Percentiles rank a stretch among this genome's conserved stretches.
These are phyloP conservation scores for Ditula angustiorana DNA, from an alignment of 2,888 invertebrate species.

Conservation along the genomic window DNA sequence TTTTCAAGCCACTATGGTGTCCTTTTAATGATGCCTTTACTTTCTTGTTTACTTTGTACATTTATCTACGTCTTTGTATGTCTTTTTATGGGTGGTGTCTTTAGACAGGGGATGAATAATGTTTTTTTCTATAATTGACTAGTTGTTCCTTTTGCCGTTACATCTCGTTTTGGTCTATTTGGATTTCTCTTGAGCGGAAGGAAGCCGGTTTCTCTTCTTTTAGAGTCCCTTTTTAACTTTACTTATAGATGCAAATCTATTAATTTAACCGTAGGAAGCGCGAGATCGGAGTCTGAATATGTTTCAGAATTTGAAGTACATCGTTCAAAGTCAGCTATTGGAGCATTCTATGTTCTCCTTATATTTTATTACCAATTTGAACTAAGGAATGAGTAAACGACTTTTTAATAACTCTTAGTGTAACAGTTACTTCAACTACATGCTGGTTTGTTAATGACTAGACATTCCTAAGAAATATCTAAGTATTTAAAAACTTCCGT, in stretches of 20 bases:
- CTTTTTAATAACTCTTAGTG: neutral
- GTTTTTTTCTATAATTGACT: conserved; percentile 60
- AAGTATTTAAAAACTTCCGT: neutral
- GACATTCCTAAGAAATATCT: neutral
- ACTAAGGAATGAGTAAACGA: neutral
- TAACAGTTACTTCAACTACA: neutral
- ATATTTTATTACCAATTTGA: neutral
- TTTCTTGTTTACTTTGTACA: conserved; percentile 76
- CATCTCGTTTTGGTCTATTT: conserved; percentile 52
- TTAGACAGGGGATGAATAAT: conserved; percentile 75
- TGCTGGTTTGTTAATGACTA: neutral
- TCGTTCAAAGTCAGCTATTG: no score
- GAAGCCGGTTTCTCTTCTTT: conserved; percentile 31
- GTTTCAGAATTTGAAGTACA: no score
- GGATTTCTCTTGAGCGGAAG: conserved; percentile 33
- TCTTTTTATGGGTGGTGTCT: conserved; percentile 68
- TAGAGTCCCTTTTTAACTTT: conserved; percentile 5
- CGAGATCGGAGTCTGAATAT: no score
- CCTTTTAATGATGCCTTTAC: conserved; percentile 74
- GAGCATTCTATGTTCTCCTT: no score
- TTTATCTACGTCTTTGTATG: conserved; percentile 73
- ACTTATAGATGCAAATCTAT: neutral
- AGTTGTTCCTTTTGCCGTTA: conserved; percentile 63
- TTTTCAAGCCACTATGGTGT: conserved; percentile 65
- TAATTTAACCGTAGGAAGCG: neutral